These are phyloP conservation scores for Drosophila nannoptera DNA, from an alignment of 1,140 invertebrate species.

Conservation along the genomic window DNA sequence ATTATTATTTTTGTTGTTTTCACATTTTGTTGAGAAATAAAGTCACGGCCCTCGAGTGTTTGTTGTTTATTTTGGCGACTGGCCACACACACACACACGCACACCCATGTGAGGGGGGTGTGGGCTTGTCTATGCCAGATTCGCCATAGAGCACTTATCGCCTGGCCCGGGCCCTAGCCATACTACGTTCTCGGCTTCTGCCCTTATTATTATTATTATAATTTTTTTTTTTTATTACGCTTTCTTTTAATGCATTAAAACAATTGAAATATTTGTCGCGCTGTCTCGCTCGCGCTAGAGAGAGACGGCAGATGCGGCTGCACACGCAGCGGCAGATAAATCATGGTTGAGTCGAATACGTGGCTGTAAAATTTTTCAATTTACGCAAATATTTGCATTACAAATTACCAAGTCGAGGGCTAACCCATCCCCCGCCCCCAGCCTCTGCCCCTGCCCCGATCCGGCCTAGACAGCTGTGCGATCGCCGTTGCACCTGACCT, in stretches of 20 bases:
- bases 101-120: no score
- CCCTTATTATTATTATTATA: background rate
- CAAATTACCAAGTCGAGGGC: conserved; percentile 49
- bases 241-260: conserved; percentile 38
- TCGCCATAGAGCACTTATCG: conserved; percentile 16
- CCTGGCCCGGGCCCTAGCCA: conserved; percentile 5
- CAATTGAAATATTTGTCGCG: conserved; percentile 53
- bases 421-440: background rate
- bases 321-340: conserved; percentile 33
- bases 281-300: background rate
- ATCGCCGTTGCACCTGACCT: conserved; percentile 62
- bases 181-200: conserved; percentile 6
- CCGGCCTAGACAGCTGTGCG: conserved; percentile 30
- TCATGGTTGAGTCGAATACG: conserved; percentile 47
- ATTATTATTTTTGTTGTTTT: conserved; percentile 13
- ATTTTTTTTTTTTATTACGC: conserved; percentile 27
- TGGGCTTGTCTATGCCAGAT: conserved; percentile 1
- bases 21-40: conserved; percentile 39
- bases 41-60: conserved; percentile 63
- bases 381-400: conserved; percentile 73
- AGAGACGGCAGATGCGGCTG: background rate
- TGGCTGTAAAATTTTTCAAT: conserved; percentile 54
- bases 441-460: background rate
- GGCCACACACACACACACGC: background rate
- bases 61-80: conserved; percentile 51